A percentile compares a stretch with the other conserved stretches of the same genome.
Evolutionary conservation across 2,113 vertebrate species (phyloP).

Genomic region (Gallinago media): DNA sequence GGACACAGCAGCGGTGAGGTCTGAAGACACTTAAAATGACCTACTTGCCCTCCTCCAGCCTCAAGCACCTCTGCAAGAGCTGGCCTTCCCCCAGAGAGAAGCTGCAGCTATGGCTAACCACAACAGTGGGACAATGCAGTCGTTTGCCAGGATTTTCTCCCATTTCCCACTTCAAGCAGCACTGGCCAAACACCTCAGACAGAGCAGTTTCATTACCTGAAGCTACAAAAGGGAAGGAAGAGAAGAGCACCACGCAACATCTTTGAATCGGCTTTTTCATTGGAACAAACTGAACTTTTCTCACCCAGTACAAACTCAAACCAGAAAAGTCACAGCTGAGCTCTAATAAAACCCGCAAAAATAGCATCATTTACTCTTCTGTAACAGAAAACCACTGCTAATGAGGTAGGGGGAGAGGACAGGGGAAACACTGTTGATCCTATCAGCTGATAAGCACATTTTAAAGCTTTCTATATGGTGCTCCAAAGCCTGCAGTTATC

Average conservation of each 20-base stretch:
- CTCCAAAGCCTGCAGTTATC: neutral
- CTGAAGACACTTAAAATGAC: neutral
- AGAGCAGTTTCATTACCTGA: neutral
- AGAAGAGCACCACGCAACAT: neutral
- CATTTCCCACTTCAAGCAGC: neutral
- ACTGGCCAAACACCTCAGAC: neutral
- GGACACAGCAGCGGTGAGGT: neutral
- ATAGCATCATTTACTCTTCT: neutral
- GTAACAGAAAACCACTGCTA: neutral
- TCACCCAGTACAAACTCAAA: neutral
- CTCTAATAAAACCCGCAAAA: neutral
- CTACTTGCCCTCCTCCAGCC: neutral
- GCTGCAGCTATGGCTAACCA: neutral
- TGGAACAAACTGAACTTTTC: accelerated
- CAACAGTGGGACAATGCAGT: accelerated
- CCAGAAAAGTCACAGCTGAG: neutral
- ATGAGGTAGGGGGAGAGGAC: neutral
- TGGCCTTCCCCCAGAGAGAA: neutral
- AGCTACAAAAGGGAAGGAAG: neutral
- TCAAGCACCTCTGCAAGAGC: neutral
- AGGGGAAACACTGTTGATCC: neutral
- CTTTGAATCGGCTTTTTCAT: neutral
- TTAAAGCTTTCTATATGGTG: neutral
- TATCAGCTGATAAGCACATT: neutral
- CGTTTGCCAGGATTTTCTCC: neutral